Evolutionary conservation across 2,113 vertebrate genomes (phyloP).

Genomic region (Hippocampus barbouri): DNA sequence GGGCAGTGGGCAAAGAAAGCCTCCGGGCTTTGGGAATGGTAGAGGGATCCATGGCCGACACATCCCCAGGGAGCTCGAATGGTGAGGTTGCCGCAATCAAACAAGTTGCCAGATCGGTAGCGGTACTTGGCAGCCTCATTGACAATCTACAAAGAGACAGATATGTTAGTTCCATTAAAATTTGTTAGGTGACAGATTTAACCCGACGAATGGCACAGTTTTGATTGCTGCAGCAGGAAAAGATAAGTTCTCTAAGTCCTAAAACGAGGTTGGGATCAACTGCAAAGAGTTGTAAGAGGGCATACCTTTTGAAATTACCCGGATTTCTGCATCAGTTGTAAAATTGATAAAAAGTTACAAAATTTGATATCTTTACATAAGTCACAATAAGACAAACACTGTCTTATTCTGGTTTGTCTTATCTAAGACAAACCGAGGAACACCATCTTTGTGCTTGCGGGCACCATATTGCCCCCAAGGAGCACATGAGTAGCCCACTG

Average conservation of each 20-base stretch:
- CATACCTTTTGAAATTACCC: too few species aligned
- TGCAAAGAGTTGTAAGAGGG: not conserved
- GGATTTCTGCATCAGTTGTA: too few species aligned
- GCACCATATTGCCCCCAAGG: too few species aligned
- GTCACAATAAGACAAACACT: too few species aligned
- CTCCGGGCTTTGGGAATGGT: constrained; percentile 97
- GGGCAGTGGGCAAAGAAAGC: constrained; percentile 95
- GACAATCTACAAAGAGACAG: constrained; percentile 80
- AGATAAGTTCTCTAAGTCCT: not conserved
- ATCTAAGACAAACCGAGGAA: too few species aligned
- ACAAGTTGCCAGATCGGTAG: constrained; percentile 93
- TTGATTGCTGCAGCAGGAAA: not conserved
- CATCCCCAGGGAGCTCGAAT: constrained; percentile 96
- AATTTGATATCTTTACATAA: too few species aligned
- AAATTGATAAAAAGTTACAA: too few species aligned
- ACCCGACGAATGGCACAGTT: not conserved
- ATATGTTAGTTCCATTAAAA: not conserved
- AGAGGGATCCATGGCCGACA: constrained; percentile 92
- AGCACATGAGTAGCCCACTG: too few species aligned
- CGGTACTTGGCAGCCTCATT: constrained; percentile 98
- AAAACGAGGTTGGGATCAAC: not conserved
- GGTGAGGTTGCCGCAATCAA: constrained; percentile 91
- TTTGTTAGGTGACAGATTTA: not conserved
- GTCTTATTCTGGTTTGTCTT: too few species aligned
- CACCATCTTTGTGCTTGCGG: too few species aligned